Conservation (phyloP, 2,888 invertebrate species). For the Augiades crinisus region DNA sequence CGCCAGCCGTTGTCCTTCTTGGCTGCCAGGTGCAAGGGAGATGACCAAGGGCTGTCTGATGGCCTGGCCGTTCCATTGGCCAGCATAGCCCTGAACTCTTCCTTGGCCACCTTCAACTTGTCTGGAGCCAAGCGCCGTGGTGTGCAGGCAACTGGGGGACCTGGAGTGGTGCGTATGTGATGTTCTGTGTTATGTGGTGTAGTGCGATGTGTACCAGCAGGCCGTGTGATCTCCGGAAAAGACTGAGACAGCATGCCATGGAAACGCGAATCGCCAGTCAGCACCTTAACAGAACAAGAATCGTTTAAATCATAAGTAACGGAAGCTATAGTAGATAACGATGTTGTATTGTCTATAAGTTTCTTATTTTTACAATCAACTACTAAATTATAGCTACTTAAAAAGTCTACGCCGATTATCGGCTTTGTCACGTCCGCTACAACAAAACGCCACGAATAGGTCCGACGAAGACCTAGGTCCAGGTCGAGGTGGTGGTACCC, state of each 20-base stretch:
- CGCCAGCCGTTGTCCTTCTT: slow-evolving; percentile 34
- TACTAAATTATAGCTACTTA: slow-evolving; percentile 37
- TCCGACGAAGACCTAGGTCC: slow-evolving; percentile 40
- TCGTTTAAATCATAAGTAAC: not conserved
- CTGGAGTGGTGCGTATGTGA: slow-evolving; percentile 39
- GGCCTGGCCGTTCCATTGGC: slow-evolving; percentile 40
- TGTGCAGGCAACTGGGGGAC: slow-evolving; percentile 35
- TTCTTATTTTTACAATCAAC: slow-evolving; percentile 35
- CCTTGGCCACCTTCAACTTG: slow-evolving; percentile 26
- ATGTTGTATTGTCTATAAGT: slow-evolving; percentile 28
- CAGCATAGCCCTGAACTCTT: slow-evolving; percentile 41
- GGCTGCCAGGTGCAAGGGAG: slow-evolving; percentile 41
- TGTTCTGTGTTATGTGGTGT: slow-evolving; percentile 35
- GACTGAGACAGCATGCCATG: slow-evolving; percentile 11
- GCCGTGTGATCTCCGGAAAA: slow-evolving; percentile 30
- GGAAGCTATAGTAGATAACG: not conserved
- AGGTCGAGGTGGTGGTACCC: slow-evolving; percentile 33
- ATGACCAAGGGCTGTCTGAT: slow-evolving; percentile 40
- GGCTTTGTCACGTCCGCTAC: slow-evolving; percentile 42
- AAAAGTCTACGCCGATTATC: slow-evolving; percentile 45
- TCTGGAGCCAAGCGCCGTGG: slow-evolving; percentile 43
- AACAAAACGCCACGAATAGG: slow-evolving; percentile 40
- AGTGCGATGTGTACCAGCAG: slow-evolving; percentile 28
- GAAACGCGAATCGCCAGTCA: slow-evolving; percentile 15
- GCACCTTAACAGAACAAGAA: slow-evolving; percentile 13